phyloP scores from a whole-genome alignment of 2,797 vertebrate genomes.

The Otolemur crassicaudatus region DNA sequence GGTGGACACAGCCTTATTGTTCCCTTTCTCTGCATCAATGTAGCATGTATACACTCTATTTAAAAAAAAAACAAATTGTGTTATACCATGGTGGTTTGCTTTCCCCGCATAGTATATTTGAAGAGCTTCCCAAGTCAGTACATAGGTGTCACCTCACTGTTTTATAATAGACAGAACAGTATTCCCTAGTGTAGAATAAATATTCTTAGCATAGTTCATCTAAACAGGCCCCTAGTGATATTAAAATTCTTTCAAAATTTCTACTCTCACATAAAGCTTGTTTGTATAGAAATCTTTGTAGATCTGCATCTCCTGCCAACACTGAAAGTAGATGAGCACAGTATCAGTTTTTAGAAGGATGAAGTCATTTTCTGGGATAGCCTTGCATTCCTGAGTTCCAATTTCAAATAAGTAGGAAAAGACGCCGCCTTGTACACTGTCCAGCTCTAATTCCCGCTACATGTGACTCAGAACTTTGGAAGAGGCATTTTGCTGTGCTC shows the following conservation, averaged over 20 bases:
- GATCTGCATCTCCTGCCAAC: background rate
- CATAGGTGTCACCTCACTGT: background rate
- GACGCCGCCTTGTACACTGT: background rate
- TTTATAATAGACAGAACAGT: background rate
- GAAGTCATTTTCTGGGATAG: constrained; percentile 11
- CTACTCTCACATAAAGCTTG: background rate
- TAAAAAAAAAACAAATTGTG: background rate
- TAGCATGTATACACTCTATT: background rate
- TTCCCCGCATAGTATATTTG: background rate
- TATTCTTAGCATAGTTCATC: background rate
- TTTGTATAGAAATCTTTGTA: background rate
- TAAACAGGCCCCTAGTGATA: background rate
- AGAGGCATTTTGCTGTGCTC: background rate
- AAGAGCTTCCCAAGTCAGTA: background rate
- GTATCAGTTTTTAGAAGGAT: background rate
- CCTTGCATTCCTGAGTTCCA: constrained; percentile 15
- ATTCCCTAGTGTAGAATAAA: background rate
- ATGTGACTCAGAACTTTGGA: background rate
- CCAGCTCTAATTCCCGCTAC: background rate
- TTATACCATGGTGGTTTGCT: background rate
- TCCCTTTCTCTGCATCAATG: background rate
- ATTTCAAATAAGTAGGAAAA: background rate
- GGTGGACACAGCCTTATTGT: rapidly evolving
- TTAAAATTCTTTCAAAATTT: background rate
- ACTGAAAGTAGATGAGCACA: background rate